Base-by-base conservation (phyloP, 1,140 invertebrate species). In the Drosophila orena region DNA sequence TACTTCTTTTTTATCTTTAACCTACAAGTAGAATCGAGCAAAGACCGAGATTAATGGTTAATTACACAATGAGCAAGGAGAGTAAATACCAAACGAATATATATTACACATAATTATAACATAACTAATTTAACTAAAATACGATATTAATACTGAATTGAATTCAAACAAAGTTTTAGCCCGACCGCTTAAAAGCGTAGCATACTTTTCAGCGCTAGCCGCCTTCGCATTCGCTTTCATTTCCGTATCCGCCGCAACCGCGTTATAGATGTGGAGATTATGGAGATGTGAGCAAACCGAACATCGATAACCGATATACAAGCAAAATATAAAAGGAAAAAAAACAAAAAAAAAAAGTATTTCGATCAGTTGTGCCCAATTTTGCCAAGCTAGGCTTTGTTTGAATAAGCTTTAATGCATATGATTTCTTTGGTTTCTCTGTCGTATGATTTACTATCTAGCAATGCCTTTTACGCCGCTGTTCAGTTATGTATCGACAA, bases 91-190 rank as follows among this genome's bases (percentile, higher is more conserved):
- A 70, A 70, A 56, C 27, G 62, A 70, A 61, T 43, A 65, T 71
- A 66, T 74, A 68, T 62, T 77, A 57, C 49, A 65, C 69, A 53
- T 56, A 83, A 57, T 74, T 74, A 75, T 76, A 75, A 66, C 47
- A 76, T 58, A 75, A 75, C 5, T 52, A 76, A 76, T 66, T 75
- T 54, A 57, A 74, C 22, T 53, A 52, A 53, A 75, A 73, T 52
- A 52, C 58, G 27, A 74, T 53, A 68, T 68, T 68, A 37, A 68
- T 65, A 68, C 60, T 68, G 64, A 68, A 68, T 75, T 74, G 10
- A 75, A 76, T 76, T 76, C 61, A 58, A 76, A 68, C 71, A 75
- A 76, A 59, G 61, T 76, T 68, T 76, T 68, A 66, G 73, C 54
- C 60, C 58, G 46, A 73, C 42, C 40, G 47, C 72, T 47, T 52